Base-by-base conservation (phyloP, 1,140 invertebrate species). In the Pygmarrhopalites habei region DNA sequence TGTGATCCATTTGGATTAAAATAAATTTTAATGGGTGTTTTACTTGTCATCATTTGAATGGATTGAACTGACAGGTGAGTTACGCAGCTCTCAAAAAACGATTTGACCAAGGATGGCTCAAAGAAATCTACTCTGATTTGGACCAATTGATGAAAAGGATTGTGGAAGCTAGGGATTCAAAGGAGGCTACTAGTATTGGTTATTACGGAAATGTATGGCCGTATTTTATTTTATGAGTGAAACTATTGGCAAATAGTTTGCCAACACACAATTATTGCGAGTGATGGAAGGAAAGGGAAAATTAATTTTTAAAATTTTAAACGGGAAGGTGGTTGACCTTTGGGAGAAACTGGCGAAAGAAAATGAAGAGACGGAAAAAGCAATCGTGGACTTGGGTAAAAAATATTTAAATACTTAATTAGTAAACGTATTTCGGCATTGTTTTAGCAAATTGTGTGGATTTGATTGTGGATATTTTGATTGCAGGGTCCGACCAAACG, bases 401-500 rank as follows among this genome's bases (percentile, higher is more conserved):
- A n/a, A n/a, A n/a, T n/a, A n/a, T n/a, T n/a, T n/a, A n/a, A n/a
- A n/a, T n/a, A n/a, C n/a, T n/a, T n/a, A n/a, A n/a, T n/a, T n/a
- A n/a, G n/a, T n/a, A n/a, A n/a, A n/a, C n/a, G n/a, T n/a, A n/a
- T n/a, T n/a, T n/a, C n/a, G n/a, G n/a, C n/a, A n/a, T n/a, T n/a
- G n/a, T n/a, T n/a, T n/a, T n/a, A n/a, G n/a, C n/a, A n/a, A n/a
- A n/a, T n/a, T n/a, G n/a, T n/a, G n/a, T n/a, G n/a, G n/a, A n/a
- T n/a, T n/a, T n/a, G n/a, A n/a, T n/a, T n/a, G n/a, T n/a, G n/a
- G n/a, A n/a, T n/a, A n/a, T n/a, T n/a, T n/a, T n/a, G n/a, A n/a
- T n/a, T n/a, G n/a, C n/a, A n/a, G n/a, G 83, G 2, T 84, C 83
- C 10, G 85, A 87, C 73, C 85, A 86, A 73, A 86, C 85, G 5